Evolutionary conservation across 2,113 vertebrate species (phyloP).

Genomic region (Corydoras sp.): DNA sequence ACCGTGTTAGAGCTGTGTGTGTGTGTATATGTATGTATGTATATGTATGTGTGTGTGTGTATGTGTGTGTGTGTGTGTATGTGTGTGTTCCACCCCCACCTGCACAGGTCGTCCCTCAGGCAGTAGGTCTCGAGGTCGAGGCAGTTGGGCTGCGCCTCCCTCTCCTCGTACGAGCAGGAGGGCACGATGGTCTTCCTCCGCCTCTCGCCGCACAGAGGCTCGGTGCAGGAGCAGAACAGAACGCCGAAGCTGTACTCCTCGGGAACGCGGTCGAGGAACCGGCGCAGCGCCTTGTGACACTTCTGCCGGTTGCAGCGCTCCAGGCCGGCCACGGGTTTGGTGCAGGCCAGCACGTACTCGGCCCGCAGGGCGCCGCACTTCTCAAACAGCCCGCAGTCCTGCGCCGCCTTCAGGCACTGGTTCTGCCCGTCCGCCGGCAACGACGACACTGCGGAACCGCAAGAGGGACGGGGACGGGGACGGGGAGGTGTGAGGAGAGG

Average conservation of each 20-base stretch:
- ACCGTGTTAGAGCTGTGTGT: too few species aligned
- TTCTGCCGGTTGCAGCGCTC: conserved; percentile 74
- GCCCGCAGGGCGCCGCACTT: conserved; percentile 83
- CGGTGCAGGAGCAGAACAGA: conserved; percentile 85
- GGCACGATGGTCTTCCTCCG: conserved; percentile 91
- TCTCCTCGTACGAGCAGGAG: conserved; percentile 79
- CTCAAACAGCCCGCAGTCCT: conserved; percentile 78
- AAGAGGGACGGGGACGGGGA: neutral
- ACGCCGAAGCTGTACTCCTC: conserved; percentile 80
- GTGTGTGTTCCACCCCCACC: conserved; percentile 56
- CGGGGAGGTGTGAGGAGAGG: neutral
- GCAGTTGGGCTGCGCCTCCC: conserved; percentile 75
- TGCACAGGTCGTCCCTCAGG: conserved; percentile 80
- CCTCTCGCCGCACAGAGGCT: conserved; percentile 81
- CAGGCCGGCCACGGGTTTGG: conserved; percentile 53
- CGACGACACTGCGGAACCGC: conserved; percentile 48
- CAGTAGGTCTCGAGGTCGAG: conserved; percentile 77
- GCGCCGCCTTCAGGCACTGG: conserved; percentile 83
- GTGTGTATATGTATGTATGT: too few species aligned
- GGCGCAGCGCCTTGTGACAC: conserved; percentile 76
- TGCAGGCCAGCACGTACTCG: conserved; percentile 83
- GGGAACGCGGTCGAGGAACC: conserved; percentile 83
- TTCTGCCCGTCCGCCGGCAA: conserved; percentile 68
- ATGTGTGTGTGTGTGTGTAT: conserved; percentile 1
- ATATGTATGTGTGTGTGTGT: too few species aligned